Conservation (phyloP, 2,797 vertebrate genomes). For the Onychomys leucogaster region DNA sequence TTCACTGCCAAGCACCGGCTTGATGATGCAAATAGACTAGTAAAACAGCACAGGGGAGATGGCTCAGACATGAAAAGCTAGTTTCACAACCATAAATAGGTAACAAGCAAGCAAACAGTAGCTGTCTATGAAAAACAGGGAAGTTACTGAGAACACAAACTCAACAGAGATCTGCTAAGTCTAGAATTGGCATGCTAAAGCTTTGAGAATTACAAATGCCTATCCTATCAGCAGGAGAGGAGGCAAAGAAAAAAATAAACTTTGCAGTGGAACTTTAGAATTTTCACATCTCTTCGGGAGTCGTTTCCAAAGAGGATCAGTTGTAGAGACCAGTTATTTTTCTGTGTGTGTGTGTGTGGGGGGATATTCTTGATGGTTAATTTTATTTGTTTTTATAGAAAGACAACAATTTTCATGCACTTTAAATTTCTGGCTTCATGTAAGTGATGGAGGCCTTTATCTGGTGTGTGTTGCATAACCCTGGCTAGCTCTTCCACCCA, state of each 20-base stretch:
- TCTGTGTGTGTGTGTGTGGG: too few species aligned
- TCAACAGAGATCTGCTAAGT: background rate
- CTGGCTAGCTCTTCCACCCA: conserved; percentile 67
- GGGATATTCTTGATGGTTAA: conserved; percentile 47
- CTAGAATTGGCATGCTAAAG: background rate
- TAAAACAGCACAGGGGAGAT: background rate
- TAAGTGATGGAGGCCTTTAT: conserved; percentile 50
- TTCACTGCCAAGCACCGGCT: background rate
- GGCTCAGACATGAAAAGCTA: too few species aligned
- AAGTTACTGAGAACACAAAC: background rate
- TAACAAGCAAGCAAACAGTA: background rate
- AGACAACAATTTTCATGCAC: conserved; percentile 64
- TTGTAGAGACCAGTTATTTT: conserved; percentile 49
- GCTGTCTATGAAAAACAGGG: background rate
- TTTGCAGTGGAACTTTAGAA: background rate
- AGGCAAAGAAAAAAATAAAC: conserved; percentile 35
- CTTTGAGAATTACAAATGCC: conserved; percentile 8
- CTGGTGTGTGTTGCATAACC: conserved; percentile 67
- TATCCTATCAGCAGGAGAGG: background rate
- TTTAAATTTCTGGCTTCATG: conserved; percentile 63
- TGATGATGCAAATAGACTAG: background rate
- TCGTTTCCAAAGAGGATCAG: conserved; percentile 22
- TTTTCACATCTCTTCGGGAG: conserved; percentile 47
- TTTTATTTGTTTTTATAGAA: conserved; percentile 72
- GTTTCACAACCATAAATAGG: background rate